A percentile compares a stretch with the other conserved stretches of the same genome.
phyloP scores from a whole-genome alignment of 1,140 invertebrate genomes.

The Trichogramma pretiosum region DNA sequence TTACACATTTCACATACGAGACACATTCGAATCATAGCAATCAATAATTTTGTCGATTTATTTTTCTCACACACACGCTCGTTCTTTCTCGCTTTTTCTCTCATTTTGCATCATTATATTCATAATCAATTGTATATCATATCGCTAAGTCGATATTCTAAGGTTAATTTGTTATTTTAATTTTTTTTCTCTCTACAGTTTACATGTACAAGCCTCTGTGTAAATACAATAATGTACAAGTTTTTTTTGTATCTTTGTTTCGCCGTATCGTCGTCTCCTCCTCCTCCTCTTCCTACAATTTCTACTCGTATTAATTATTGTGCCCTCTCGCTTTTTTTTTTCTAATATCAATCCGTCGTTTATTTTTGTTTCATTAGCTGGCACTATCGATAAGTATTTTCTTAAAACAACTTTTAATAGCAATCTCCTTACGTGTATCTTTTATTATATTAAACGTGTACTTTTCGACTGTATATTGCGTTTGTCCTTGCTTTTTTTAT shows the following conservation, averaged over 20 bases:
- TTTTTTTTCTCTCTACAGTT: constrained; percentile 26
- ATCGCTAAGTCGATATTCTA: no score
- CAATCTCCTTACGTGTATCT: no score
- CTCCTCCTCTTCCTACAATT: neutral
- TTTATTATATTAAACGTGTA: no score
- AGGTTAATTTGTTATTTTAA: no score
- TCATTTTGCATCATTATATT: constrained; percentile 3
- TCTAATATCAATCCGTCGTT: neutral
- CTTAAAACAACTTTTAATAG: no score
- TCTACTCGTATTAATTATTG: neutral
- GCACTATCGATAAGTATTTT: no score
- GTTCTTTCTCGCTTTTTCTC: constrained; percentile 12
- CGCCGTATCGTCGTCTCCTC: neutral
- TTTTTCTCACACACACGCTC: neutral
- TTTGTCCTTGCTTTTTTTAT: no score
- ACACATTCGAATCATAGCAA: no score
- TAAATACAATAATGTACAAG: constrained; percentile 44
- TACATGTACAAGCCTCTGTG: constrained; percentile 35
- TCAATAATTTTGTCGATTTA: no score
- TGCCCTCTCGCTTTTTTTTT: neutral
- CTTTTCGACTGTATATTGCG: no score
- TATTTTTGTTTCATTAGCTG: neutral
- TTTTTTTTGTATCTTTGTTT: constrained; percentile 14
- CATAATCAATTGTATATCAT: no score
- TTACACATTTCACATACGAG: no score